Evolutionary conservation across 2,888 invertebrate species (phyloP), one percentile per base, ranked within the genome.

Genomic region (Acrocyrtus sp.): DNA sequence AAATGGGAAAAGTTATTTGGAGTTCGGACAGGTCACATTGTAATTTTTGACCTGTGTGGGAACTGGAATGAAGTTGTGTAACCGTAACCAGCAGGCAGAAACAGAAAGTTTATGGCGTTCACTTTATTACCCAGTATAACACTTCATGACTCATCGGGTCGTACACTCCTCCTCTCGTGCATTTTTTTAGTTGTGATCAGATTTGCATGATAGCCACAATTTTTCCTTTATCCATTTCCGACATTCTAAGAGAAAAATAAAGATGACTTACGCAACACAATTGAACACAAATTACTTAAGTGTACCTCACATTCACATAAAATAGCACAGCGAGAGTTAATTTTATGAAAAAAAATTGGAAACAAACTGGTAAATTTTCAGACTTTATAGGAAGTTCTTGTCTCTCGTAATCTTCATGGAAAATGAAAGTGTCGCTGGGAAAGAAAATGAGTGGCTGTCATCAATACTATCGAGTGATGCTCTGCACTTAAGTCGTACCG

Each of bases 21-120:
- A n/a, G n/a, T n/a, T n/a, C n/a, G n/a, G n/a, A n/a, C n/a, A n/a
- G 50, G 50, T 50, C 50, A 50, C 8, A 17, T 50, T 22, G 22
- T 21, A 15, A 50, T 34, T n/a, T 26, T 45, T 45, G 58, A 62
- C 45, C 34, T 39, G 41, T 47, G 69, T 69, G 69, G 39, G 62
- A 69, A 62, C 54, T 69, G 69, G 69, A 61, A 62, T 54, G 24
- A 22, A 50, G 17, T 68, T 60, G 60, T 57, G 45, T 68, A 68
- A 68, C 41, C 5, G n/a, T n/a, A n/a, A n/a, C n/a, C n/a, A n/a
- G n/a, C n/a, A n/a, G n/a, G n/a, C n/a, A n/a, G n/a, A n/a, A n/a
- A n/a, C n/a, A 45, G 19, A 45, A n/a, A 45, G 45, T n/a, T 45
- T 45, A 5, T 45, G n/a, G 15, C 19, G 19, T 45, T 45, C 45